A percentile compares a stretch with the other conserved stretches of the same genome.
Evolutionary conservation across 2,113 vertebrate species (phyloP).

Genomic region (Cariama cristata): DNA sequence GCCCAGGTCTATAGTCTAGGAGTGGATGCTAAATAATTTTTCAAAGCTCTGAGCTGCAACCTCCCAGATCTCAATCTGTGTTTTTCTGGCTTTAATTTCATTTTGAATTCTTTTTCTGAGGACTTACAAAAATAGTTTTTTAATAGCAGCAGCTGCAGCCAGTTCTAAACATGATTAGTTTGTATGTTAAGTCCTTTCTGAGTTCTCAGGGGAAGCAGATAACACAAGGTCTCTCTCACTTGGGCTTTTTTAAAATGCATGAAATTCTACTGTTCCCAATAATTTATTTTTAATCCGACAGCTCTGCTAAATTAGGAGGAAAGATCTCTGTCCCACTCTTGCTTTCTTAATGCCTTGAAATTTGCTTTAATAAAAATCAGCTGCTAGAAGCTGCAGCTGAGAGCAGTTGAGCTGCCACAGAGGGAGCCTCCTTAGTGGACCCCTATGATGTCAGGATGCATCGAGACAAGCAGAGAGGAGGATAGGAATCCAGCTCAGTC

Average conservation of each 20-base stretch:
- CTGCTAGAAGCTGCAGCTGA: constrained; percentile 2
- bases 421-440: constrained; percentile 81
- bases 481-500: constrained; percentile 56
- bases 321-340: neutral
- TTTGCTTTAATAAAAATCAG: constrained; percentile 13
- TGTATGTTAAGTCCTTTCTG: constrained; percentile 35
- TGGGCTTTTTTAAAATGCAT: constrained; percentile 25
- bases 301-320: neutral
- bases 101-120: constrained; percentile 16
- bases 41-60: constrained; percentile 16
- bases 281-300: constrained; percentile 1
- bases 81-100: constrained; percentile 19
- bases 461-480: constrained; percentile 52
- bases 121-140: constrained; percentile 59
- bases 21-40: neutral
- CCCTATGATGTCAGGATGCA: constrained; percentile 87
- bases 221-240: constrained; percentile 57
- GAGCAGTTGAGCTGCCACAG: constrained; percentile 13
- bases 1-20: neutral
- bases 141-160: constrained; percentile 16
- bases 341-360: constrained; percentile 9
- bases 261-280: constrained; percentile 15
- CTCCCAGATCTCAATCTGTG: neutral
- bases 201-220: constrained; percentile 49
- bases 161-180: constrained; percentile 50